phyloP scores from a whole-genome alignment of 2,113 vertebrate species.

The Alligator sinensis region DNA sequence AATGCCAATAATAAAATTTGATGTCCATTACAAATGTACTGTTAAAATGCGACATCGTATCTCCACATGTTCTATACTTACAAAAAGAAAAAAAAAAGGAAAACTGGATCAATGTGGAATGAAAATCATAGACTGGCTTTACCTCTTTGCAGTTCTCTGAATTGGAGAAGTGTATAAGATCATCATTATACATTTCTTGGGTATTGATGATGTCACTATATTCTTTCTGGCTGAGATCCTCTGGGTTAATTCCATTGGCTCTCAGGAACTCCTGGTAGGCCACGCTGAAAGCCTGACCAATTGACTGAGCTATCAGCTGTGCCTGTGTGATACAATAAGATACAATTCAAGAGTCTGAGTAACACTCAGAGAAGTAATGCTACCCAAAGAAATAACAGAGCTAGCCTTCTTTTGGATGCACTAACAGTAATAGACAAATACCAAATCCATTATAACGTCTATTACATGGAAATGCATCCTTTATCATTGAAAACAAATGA shows the following conservation, averaged over 20 bases:
- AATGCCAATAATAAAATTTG: background rate
- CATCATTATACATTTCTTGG: conserved; percentile 99
- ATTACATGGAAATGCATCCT: background rate
- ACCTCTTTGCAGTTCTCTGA: conserved; percentile 99
- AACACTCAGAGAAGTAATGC: background rate
- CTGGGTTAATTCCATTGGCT: conserved; percentile 97
- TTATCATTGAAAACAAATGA: background rate
- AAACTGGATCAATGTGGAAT: background rate
- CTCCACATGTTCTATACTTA: background rate
- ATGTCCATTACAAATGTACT: background rate
- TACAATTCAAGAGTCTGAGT: background rate
- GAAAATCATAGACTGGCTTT: background rate
- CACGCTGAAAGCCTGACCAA: conserved; percentile 98
- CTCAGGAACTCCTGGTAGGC: conserved; percentile 98
- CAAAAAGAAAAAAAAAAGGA: background rate
- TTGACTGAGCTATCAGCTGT: conserved; percentile 98
- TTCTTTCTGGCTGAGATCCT: conserved; percentile 99
- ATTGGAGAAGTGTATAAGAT: conserved; percentile 99
- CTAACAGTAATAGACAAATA: background rate
- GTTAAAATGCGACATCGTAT: background rate
- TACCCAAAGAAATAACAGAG: background rate
- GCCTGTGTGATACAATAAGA: conserved; percentile 80
- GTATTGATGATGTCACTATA: conserved; percentile 99
- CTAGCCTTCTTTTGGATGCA: background rate
- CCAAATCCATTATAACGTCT: background rate